Conservation (phyloP, 2,797 vertebrate species). For the Setipinna tenuifilis region DNA sequence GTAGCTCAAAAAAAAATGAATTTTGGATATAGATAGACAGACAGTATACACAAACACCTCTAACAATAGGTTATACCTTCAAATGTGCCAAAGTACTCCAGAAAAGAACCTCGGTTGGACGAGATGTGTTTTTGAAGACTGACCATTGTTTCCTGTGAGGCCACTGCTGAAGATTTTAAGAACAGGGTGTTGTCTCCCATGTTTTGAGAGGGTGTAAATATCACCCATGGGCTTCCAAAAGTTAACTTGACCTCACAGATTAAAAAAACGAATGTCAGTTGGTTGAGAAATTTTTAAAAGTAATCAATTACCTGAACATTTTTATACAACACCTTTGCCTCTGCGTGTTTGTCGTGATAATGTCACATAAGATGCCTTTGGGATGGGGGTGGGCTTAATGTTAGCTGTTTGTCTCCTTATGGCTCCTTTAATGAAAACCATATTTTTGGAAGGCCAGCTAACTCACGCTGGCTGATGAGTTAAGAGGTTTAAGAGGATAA, state of each 20-base stretch:
- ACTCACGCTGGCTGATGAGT: slow-evolving; percentile 61
- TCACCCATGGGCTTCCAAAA: neutral
- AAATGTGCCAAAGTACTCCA: too few species aligned
- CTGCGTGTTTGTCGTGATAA: neutral
- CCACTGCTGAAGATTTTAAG: slow-evolving; percentile 38
- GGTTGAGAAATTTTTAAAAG: neutral
- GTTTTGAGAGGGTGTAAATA: slow-evolving; percentile 42
- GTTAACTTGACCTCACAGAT: neutral
- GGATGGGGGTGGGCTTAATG: slow-evolving; percentile 51
- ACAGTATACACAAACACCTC: neutral
- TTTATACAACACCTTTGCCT: neutral
- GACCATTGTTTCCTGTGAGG: slow-evolving; percentile 37
- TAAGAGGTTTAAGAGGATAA: slow-evolving; percentile 62
- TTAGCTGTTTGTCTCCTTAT: slow-evolving; percentile 44
- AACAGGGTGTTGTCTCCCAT: slow-evolving; percentile 66
- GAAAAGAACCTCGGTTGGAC: too few species aligned
- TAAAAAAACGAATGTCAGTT: neutral
- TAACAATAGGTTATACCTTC: too few species aligned
- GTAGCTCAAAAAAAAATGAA: too few species aligned
- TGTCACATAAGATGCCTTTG: neutral
- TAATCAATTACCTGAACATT: neutral
- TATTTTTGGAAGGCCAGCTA: slow-evolving; percentile 60
- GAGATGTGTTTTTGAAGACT: neutral
- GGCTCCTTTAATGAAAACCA: slow-evolving; percentile 70
- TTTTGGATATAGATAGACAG: too few species aligned